Conservation (phyloP, 2,113 vertebrate genomes). For the Bubalus kerabau region DNA sequence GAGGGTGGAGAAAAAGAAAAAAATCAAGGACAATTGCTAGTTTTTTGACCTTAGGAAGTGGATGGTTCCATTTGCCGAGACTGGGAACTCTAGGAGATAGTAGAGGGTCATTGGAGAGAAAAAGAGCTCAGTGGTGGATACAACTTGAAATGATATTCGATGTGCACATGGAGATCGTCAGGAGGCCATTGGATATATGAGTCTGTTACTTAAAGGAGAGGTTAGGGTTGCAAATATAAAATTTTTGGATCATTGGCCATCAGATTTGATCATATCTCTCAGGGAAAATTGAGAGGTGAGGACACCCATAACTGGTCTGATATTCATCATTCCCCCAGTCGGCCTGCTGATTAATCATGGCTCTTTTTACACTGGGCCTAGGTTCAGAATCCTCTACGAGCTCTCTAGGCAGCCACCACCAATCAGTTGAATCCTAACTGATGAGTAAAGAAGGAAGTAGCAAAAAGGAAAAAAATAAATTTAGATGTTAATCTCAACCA, state of each 20-base stretch:
- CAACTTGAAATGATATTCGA: background rate
- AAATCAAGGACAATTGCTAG: background rate
- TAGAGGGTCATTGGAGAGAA: background rate
- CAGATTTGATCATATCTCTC: background rate
- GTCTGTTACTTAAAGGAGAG: background rate
- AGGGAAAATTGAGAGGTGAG: background rate
- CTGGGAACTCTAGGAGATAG: background rate
- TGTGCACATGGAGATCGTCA: background rate
- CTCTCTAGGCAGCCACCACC: background rate
- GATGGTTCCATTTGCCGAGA: background rate
- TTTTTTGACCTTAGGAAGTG: background rate
- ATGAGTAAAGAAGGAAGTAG: background rate
- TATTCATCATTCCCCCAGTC: background rate
- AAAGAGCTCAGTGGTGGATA: background rate
- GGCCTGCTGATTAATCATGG: background rate
- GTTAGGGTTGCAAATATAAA: background rate
- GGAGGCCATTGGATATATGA: background rate
- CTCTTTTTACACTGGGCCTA: background rate
- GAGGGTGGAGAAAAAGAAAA: background rate
- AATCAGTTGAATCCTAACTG: background rate
- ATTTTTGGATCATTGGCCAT: background rate
- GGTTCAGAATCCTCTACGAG: background rate
- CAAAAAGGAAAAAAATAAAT: background rate
- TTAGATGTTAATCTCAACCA: background rate
- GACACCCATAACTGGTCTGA: accelerated